Conservation (phyloP, 2,888 invertebrate species). For the Epinotia brunnichana region DNA sequence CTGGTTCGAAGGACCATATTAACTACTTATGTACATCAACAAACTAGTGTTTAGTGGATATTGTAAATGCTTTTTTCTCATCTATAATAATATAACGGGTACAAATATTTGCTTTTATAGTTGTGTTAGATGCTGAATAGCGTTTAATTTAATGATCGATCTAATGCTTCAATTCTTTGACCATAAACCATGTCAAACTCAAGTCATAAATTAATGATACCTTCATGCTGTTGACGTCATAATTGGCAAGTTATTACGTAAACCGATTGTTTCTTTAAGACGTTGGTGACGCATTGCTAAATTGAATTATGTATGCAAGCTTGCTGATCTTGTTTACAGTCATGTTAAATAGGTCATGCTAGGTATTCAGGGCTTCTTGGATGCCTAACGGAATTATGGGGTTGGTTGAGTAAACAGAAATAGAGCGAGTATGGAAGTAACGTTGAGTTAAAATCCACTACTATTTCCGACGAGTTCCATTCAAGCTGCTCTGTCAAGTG, state of each 20-base stretch:
- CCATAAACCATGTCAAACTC: background rate
- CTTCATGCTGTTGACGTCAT: slow-evolving; percentile 12
- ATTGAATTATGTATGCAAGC: slow-evolving; percentile 40
- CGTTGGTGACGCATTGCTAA: slow-evolving; percentile 30
- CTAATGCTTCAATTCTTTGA: background rate
- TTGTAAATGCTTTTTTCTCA: no score
- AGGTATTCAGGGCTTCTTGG: slow-evolving; percentile 23
- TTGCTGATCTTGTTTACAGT: slow-evolving; percentile 39
- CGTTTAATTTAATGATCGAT: no score
- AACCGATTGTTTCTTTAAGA: slow-evolving; percentile 19
- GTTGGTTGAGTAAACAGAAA: background rate
- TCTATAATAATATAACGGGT: no score
- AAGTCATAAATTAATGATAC: background rate
- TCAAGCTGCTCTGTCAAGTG: no score
- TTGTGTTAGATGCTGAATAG: no score
- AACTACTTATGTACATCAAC: no score
- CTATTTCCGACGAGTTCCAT: no score
- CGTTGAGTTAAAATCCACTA: no score
- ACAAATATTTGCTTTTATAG: no score
- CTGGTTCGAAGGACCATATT: no score
- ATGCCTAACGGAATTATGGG: slow-evolving; percentile 15
- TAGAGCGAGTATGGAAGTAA: background rate
- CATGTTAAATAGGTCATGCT: slow-evolving; percentile 20
- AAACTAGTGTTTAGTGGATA: no score
- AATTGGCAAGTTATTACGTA: slow-evolving; percentile 1